phyloP scores from a whole-genome alignment of 2,888 invertebrate genomes.

The Pachydiplax longipennis region DNA sequence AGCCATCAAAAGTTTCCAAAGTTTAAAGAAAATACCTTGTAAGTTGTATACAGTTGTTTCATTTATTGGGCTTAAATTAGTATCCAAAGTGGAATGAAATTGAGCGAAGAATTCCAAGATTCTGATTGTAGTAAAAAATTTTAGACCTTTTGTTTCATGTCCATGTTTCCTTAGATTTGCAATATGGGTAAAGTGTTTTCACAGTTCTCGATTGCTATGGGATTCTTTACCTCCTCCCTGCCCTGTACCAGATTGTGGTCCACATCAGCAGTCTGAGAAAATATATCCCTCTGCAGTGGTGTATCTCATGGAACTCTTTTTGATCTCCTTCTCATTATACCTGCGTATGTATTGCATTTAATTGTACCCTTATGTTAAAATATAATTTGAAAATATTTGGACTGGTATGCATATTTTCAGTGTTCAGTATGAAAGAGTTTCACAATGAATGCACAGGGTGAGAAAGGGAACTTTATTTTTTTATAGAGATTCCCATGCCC shows the following conservation, averaged over 20 bases:
- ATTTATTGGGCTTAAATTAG: too few species aligned
- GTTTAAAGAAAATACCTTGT: too few species aligned
- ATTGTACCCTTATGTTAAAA: neutral
- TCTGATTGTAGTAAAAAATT: neutral
- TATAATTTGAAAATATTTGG: too few species aligned
- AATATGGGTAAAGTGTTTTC: neutral
- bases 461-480: too few species aligned
- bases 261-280: neutral
- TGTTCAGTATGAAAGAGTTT: too few species aligned
- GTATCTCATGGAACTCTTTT: neutral
- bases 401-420: too few species aligned
- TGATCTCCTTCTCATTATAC: neutral
- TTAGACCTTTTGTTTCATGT: neutral
- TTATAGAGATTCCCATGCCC: too few species aligned
- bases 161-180: neutral
- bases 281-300: neutral
- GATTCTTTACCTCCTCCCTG: neutral
- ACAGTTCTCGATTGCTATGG: neutral
- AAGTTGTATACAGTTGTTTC: too few species aligned
- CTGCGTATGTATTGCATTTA: neutral
- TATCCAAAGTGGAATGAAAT: neutral
- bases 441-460: too few species aligned
- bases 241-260: neutral
- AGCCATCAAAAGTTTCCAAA: too few species aligned
- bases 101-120: neutral